Conservation (phyloP, 2,888 invertebrate species). For the Chloroclysta siterata region DNA sequence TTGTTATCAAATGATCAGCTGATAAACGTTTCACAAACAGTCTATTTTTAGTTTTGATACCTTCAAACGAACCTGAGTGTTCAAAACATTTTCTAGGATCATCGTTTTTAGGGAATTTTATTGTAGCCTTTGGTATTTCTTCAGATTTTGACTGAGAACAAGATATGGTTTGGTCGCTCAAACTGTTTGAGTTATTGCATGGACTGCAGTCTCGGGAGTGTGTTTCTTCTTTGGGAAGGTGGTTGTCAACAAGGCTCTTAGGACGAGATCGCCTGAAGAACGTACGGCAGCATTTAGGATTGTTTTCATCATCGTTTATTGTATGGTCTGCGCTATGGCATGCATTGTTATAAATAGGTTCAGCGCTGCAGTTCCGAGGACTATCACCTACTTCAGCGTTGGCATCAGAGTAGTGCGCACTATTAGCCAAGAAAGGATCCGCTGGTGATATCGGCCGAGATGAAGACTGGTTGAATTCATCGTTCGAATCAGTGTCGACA, state of each 20-base stretch:
- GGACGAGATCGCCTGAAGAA: constrained; percentile 78
- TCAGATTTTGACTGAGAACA: constrained; percentile 71
- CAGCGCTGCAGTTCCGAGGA: constrained; percentile 55
- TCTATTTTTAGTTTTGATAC: constrained; percentile 74
- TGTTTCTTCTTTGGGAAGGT: constrained; percentile 61
- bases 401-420: constrained; percentile 64
- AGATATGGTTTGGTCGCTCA: constrained; percentile 69
- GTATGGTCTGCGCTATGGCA: constrained; percentile 53
- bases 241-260: constrained; percentile 70
- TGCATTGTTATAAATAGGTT: constrained; percentile 55
- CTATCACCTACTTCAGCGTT: constrained; percentile 56
- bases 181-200: constrained; percentile 70
- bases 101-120: constrained; percentile 73
- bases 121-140: constrained; percentile 74
- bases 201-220: constrained; percentile 71
- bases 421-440: constrained; percentile 77
- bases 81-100: constrained; percentile 74
- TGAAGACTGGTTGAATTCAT: constrained; percentile 71
- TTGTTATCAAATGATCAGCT: constrained; percentile 79
- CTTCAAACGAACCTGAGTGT: constrained; percentile 79
- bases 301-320: constrained; percentile 66
- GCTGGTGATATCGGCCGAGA: constrained; percentile 80
- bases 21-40: constrained; percentile 79
- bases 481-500: constrained; percentile 79
- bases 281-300: constrained; percentile 75